Evolutionary conservation across 2,113 vertebrate species (phyloP), one percentile per base, ranked within the genome.

Genomic region (Gobius niger): DNA sequence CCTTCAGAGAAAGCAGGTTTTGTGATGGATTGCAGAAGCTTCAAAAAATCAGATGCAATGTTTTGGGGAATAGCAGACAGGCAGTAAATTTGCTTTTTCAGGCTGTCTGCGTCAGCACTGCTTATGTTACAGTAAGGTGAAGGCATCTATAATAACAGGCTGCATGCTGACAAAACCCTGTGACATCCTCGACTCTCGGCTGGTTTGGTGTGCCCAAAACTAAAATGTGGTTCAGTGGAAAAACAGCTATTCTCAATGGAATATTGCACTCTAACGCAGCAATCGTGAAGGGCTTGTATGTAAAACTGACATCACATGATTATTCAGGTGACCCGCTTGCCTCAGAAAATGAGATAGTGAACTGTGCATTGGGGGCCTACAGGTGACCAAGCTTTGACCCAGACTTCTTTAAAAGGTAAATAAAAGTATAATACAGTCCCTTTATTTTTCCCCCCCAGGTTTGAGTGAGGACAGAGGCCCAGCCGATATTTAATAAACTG

Each of bases 381-480:
- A 19, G 16, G 16, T 54, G 52, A 54, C 18, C 52, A 54, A 34
- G 24, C 24, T 34, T 34, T 34, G 10, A 6, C 7, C 18, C 18
- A 24, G 24, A 34, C 5, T 34, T 34, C 24, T 54, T 54, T 24
- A 19, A 54, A 19, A 54, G 18, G 24, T 54, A 54, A 54, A 54
- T 54, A 54, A 24, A 54, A 54, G 10, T 6, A 54, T 54, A 24
- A 54, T 24, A 54, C 24, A 24, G 52, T 54, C 18, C 52, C 52
- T 24, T 54, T 13, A 19, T 10, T 54, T 14, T 57, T 57, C 40
- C 14, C 5, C 1, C 1, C 57, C 74, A 18, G 61, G 41, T 75
- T 77, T 56, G 57, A 63, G 75, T 11, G 12, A 78, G 67, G 13
- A 67, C 52, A 57, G 24, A 42, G 14, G 6, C 34, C 52, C 16